A percentile compares a stretch with the other conserved stretches of the same genome.
Evolutionary conservation across 2,113 vertebrate genomes (phyloP).

Genomic region (Oreotrochilus melanogaster): DNA sequence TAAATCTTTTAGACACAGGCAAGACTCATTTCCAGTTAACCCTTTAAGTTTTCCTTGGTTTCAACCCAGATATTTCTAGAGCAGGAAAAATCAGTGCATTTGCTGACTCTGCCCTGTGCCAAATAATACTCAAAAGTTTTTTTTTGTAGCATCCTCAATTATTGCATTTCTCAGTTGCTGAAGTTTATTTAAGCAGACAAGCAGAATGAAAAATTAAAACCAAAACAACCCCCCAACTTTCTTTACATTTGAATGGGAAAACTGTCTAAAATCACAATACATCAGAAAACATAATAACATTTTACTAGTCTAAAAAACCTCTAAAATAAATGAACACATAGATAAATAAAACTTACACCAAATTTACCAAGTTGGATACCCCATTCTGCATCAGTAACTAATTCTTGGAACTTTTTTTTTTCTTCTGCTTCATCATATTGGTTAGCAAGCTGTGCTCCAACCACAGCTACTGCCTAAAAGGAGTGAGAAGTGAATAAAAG

Average conservation of each 20-base stretch:
- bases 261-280: not conserved
- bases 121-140: not conserved
- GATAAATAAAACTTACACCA: conserved; percentile 78
- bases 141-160: not conserved
- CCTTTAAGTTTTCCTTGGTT: not conserved
- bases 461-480: conserved; percentile 86
- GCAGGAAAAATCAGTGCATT: not conserved
- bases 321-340: not conserved
- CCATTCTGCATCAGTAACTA: conserved; percentile 91
- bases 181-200: not conserved
- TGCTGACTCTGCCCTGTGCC: not conserved
- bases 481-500: not conserved
- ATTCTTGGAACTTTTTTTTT: conserved; percentile 82
- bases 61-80: not conserved
- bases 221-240: not conserved
- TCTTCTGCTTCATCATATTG: conserved; percentile 80
- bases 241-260: not conserved
- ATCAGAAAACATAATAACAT: not conserved
- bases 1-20: not conserved
- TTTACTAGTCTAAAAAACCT: not conserved
- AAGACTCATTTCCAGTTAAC: not conserved
- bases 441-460: conserved; percentile 86
- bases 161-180: not conserved
- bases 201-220: not conserved
- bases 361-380: conserved; percentile 88